These are phyloP conservation scores for Jaculus jaculus DNA, from an alignment of 2,113 vertebrate genomes.

Conservation along the genomic window DNA sequence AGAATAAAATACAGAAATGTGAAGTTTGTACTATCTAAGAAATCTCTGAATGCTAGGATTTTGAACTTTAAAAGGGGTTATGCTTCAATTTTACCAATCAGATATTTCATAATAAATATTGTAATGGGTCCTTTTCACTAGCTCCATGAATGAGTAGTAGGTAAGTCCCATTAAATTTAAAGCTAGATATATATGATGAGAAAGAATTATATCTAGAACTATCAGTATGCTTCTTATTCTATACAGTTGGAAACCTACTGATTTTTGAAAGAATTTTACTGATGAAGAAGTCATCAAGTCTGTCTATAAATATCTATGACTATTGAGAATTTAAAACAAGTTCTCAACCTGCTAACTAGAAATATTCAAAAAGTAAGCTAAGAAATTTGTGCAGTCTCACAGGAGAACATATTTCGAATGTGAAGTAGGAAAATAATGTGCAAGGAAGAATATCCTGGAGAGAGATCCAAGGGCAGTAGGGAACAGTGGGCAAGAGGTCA, in stretches of 20 bases:
- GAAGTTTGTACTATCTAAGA: neutral
- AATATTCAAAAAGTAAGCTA: neutral
- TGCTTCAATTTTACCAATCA: neutral
- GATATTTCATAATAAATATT: neutral
- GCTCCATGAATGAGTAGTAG: neutral
- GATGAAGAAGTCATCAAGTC: conserved; percentile 1
- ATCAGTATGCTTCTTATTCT: neutral
- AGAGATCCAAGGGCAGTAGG: neutral
- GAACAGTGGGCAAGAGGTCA: neutral
- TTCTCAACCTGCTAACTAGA: neutral
- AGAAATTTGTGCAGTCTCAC: neutral
- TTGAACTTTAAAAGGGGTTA: neutral
- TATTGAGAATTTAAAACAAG: conserved; percentile 22
- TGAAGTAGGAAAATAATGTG: neutral
- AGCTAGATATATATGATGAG: neutral
- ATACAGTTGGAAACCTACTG: neutral
- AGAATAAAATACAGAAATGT: neutral
- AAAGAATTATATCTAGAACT: neutral
- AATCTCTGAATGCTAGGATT: neutral
- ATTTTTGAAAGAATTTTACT: conserved; percentile 7
- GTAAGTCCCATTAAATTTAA: neutral
- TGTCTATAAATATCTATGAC: conserved; percentile 25
- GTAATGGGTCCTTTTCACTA: conserved; percentile 1
- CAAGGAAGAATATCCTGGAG: conserved; percentile 19
- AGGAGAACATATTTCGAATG: neutral